phyloP scores from a whole-genome alignment of 2,797 vertebrate species.

The Coregonus ussuriensis region DNA sequence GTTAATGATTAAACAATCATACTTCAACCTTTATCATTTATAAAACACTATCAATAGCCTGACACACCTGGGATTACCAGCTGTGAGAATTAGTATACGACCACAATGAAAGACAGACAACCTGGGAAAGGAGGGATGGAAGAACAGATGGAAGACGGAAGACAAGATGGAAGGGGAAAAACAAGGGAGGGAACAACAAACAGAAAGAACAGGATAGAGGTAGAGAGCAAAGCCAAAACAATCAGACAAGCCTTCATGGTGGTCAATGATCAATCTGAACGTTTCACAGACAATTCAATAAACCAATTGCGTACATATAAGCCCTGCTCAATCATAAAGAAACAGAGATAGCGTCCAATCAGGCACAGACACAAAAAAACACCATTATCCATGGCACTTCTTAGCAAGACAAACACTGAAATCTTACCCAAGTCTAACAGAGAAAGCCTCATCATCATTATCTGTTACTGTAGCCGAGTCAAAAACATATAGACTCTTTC shows the following conservation, averaged over 20 bases:
- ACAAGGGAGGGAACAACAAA: not conserved
- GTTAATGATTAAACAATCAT: no score
- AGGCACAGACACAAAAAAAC: not conserved
- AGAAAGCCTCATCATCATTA: not conserved
- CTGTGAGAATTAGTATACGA: not conserved
- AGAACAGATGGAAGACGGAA: not conserved
- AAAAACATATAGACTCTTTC: not conserved
- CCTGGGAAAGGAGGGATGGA: not conserved
- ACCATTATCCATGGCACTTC: not conserved
- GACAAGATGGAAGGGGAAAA: not conserved
- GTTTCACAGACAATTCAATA: not conserved
- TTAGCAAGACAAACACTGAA: not conserved
- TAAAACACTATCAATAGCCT: not conserved
- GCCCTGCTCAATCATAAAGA: not conserved
- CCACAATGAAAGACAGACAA: not conserved
- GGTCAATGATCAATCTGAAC: not conserved
- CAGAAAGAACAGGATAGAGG: not conserved
- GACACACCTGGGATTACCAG: not conserved
- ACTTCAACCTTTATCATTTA: not conserved
- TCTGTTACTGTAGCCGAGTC: not conserved
- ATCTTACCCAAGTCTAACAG: constrained; percentile 1
- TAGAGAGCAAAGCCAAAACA: not conserved
- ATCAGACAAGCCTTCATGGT: not conserved
- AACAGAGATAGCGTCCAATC: not conserved
- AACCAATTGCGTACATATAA: not conserved